Base-by-base conservation (phyloP, 2,888 invertebrate genomes). In the Brachyopa scutellaris region DNA sequence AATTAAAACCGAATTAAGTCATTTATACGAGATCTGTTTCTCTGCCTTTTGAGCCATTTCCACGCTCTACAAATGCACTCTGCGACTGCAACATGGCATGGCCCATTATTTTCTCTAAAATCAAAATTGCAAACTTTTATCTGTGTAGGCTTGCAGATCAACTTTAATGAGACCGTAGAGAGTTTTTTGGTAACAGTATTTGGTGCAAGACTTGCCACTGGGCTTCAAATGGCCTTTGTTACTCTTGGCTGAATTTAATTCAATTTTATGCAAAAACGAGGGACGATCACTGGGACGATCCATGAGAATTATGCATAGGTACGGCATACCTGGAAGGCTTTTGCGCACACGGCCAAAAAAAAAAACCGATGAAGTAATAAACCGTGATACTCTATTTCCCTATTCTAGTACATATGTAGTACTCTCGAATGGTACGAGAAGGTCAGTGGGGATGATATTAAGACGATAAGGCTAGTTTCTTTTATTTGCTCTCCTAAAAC, bases 1-100 rank as follows among this genome's bases (percentile, higher is more conserved):
- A 62, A 80, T 80, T 74, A 74, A 80, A 74, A 74, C 62, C 61
- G 40, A 80, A 80, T 74, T 80, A 64, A 40, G 73, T 79, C 67
- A 67, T 79, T 66, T 67, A 67, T 61, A 21, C n/a, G n/a, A n/a
- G 66, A 13, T 57, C 51, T 45, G 29, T 70, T 8, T 17, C 47
- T 19, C 69, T 55, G 67, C 8, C 45, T 42, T 6, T n/a, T 40
- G n/a, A 55, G 21, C 47, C 29, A 47, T 45, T 72, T 38, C 36
- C 64, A 73, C 53, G 74, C 74, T 74, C 57, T 55, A 42, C 5
- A 74, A 73, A 73, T 53, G 29, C 21, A 11, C 47, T 33, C 23
- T 7, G 29, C 13, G 11, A 45, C 36, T 45, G n/a, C n/a, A n/a
- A n/a, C n/a, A n/a, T n/a, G n/a, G n/a, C n/a, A n/a, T 61, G 21